A percentile compares a stretch with the other conserved stretches of the same genome.
phyloP scores from a whole-genome alignment of 2,113 vertebrate species.

The Tragelaphus strepsiceros region DNA sequence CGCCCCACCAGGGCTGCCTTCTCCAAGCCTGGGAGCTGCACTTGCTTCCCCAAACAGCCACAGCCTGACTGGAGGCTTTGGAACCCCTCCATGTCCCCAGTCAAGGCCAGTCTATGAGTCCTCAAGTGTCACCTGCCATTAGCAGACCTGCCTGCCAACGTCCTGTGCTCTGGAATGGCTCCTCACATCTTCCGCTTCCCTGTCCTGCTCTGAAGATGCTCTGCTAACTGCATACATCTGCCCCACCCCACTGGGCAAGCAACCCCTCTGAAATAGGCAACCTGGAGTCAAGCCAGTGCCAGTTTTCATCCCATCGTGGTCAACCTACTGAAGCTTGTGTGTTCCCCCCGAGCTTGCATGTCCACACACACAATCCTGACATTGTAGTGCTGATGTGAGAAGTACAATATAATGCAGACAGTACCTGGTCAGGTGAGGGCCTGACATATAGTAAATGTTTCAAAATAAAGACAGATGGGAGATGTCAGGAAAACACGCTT shows the following conservation, averaged over 20 bases:
- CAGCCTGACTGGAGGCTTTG: background rate
- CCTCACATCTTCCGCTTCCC: background rate
- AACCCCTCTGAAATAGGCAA: background rate
- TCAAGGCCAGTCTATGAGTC: background rate
- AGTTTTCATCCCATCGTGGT: background rate
- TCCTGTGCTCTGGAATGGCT: background rate
- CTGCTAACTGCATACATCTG: background rate
- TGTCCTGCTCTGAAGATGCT: background rate
- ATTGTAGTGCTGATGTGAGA: background rate
- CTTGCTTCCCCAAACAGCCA: background rate
- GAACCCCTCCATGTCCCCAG: background rate
- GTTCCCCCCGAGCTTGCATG: background rate
- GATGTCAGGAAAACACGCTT: background rate
- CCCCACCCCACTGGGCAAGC: background rate
- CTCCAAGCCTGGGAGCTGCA: too few relatives aligned
- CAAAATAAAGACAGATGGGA: background rate
- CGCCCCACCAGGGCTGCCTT: rapidly evolving
- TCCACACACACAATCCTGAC: background rate
- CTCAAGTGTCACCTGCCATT: background rate
- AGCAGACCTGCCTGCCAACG: background rate
- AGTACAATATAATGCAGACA: background rate
- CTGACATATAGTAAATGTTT: too few relatives aligned
- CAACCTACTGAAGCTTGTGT: background rate
- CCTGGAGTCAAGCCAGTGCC: background rate
- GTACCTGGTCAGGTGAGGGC: background rate